A percentile compares a stretch with the other conserved stretches of the same genome.
These are phyloP conservation scores for Orycteropus afer DNA, from an alignment of 2,113 vertebrate genomes.

Conservation along the genomic window DNA sequence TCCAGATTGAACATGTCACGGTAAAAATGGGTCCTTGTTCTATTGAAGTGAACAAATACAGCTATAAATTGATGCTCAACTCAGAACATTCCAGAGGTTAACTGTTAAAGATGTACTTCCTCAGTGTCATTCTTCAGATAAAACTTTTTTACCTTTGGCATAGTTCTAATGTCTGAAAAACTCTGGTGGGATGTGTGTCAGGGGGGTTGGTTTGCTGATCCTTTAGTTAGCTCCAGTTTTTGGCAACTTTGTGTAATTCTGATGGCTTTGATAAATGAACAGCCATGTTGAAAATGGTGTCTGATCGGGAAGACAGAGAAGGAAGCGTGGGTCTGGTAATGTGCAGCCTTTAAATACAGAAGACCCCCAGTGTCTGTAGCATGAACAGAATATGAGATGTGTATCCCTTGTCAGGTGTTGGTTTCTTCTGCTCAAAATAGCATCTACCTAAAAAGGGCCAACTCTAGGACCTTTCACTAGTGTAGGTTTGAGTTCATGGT, in stretches of 20 bases:
- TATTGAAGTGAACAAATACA: slow-evolving; percentile 31
- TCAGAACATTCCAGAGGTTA: slow-evolving; percentile 63
- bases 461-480: background rate
- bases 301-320: slow-evolving; percentile 25
- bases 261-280: background rate
- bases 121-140: slow-evolving; percentile 11
- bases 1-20: slow-evolving; percentile 28
- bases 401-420: background rate
- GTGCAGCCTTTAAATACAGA: background rate
- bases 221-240: background rate
- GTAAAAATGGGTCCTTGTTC: slow-evolving; percentile 23
- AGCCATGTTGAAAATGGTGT: background rate
- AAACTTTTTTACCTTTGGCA: slow-evolving; percentile 54
- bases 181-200: background rate
- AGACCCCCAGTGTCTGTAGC: background rate
- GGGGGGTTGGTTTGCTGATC: background rate
- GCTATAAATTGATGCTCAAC: background rate
- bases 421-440: slow-evolving; percentile 4
- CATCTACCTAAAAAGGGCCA: background rate
- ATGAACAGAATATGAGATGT: background rate
- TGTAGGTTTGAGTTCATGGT: background rate
- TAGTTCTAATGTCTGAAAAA: slow-evolving; percentile 50
- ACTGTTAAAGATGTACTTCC: background rate
- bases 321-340: background rate
- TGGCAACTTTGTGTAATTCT: slow-evolving; percentile 34